phyloP scores from a whole-genome alignment of 2,113 vertebrate genomes.

The Ptilorrhoa leucosticta region DNA sequence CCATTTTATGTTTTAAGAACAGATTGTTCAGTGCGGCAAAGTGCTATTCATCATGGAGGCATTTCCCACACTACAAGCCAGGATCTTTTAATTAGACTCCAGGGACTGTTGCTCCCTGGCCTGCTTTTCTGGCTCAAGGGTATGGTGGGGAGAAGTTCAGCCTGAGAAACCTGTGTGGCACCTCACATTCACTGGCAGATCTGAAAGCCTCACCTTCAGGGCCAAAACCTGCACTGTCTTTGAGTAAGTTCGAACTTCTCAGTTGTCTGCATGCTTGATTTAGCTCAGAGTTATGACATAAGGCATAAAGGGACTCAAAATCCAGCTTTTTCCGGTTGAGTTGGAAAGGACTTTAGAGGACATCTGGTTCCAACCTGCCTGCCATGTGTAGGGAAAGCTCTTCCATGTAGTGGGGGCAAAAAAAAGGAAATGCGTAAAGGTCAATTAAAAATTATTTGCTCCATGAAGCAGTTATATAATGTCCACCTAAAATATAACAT shows the following conservation, averaged over 20 bases:
- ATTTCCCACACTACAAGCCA: not conserved
- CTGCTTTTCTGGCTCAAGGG: not conserved
- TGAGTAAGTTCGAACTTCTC: not conserved
- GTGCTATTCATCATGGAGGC: not conserved
- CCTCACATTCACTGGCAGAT: not conserved
- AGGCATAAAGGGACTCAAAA: not conserved
- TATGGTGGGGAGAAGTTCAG: not conserved
- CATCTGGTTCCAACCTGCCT: not conserved
- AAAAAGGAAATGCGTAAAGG: not conserved
- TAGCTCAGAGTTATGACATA: not conserved
- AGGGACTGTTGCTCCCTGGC: not conserved
- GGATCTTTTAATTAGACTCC: not conserved
- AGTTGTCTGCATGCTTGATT: not conserved
- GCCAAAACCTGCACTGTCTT: not conserved
- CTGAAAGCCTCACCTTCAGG: not conserved
- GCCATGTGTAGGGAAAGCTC: not conserved
- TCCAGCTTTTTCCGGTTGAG: not conserved
- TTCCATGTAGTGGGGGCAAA: not conserved
- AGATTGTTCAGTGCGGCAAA: not conserved
- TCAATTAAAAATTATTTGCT: not conserved
- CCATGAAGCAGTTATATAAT: not conserved
- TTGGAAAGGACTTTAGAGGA: not conserved
- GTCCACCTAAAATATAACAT: not conserved
- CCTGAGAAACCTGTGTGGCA: not conserved
- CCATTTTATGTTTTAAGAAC: not conserved